Evolutionary conservation across 2,888 invertebrate genomes (phyloP).

Genomic region (Melolontha melolontha): DNA sequence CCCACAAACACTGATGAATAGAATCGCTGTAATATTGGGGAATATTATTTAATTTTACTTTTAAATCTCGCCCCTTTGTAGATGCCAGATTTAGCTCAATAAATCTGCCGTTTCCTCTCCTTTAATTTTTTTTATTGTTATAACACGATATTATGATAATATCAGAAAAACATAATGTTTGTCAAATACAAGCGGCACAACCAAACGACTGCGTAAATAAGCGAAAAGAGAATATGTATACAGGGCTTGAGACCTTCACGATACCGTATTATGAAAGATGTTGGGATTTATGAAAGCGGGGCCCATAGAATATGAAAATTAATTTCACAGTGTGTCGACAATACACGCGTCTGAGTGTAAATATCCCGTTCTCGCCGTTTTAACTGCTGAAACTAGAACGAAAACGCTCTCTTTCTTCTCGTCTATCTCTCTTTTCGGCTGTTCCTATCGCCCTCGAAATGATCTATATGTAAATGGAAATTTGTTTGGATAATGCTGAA

Average conservation of each 20-base stretch:
- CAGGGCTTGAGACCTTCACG: conserved; percentile 2
- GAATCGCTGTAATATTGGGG: too few relatives aligned
- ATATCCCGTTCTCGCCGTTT: not conserved
- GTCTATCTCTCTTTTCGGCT: too few relatives aligned
- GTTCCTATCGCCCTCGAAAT: not conserved
- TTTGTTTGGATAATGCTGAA: conserved; percentile 15
- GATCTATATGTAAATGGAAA: conserved; percentile 18
- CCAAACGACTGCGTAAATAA: conserved; percentile 3
- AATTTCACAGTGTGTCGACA: conserved; percentile 5
- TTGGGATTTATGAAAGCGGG: conserved; percentile 19
- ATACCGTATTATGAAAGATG: conserved; percentile 20
- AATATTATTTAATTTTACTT: too few relatives aligned
- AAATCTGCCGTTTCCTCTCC: too few relatives aligned
- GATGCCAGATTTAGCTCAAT: too few relatives aligned
- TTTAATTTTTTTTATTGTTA: too few relatives aligned
- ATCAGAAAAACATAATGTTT: conserved; percentile 3
- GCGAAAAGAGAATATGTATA: not conserved
- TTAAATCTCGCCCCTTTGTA: too few relatives aligned
- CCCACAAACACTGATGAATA: too few relatives aligned
- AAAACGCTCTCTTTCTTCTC: too few relatives aligned
- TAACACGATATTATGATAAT: not conserved
- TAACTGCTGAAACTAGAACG: not conserved
- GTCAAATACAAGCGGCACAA: conserved; percentile 10
- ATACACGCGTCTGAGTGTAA: conserved; percentile 1
- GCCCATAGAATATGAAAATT: conserved; percentile 9